These are phyloP conservation scores for Pyrocoelia pectoralis DNA, from an alignment of 2,888 invertebrate species.

Conservation along the genomic window DNA sequence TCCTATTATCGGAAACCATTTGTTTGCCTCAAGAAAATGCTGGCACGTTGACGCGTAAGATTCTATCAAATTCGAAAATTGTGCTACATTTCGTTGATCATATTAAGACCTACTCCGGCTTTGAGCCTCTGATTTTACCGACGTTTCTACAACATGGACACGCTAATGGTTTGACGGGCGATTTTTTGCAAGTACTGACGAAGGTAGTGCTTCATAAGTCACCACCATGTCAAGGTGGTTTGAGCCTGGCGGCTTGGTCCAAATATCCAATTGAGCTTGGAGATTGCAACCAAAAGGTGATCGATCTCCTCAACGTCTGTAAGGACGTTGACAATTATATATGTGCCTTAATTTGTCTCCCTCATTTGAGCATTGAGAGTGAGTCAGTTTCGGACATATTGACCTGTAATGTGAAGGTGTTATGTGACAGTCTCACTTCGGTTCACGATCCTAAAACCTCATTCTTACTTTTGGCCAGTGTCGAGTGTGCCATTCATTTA, in stretches of 20 bases:
- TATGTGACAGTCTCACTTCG: neutral
- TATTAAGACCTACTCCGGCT: constrained; percentile 71
- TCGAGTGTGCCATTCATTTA: constrained; percentile 69
- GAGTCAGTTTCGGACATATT: constrained; percentile 33
- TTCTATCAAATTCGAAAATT: constrained; percentile 66
- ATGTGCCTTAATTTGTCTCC: constrained; percentile 64
- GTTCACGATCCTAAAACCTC: neutral
- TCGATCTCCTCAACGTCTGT: constrained; percentile 59
- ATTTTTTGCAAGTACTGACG: constrained; percentile 68
- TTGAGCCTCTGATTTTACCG: constrained; percentile 77
- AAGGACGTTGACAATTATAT: constrained; percentile 60
- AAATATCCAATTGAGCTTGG: constrained; percentile 71
- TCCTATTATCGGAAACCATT: constrained; percentile 69
- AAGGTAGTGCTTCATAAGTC: constrained; percentile 74
- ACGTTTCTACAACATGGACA: constrained; percentile 68
- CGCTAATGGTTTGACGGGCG: constrained; percentile 63
- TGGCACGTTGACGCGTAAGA: constrained; percentile 71
- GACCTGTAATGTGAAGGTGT: neutral
- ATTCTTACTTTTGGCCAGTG: constrained; percentile 64
- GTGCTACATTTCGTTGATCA: constrained; percentile 72
- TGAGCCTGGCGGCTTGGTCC: constrained; percentile 69
- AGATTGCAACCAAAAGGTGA: constrained; percentile 55
- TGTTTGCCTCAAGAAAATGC: constrained; percentile 77
- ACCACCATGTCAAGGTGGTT: constrained; percentile 68
- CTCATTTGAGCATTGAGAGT: constrained; percentile 60